Conservation (phyloP, 2,797 vertebrate species). For the Eremophila alpestris region DNA sequence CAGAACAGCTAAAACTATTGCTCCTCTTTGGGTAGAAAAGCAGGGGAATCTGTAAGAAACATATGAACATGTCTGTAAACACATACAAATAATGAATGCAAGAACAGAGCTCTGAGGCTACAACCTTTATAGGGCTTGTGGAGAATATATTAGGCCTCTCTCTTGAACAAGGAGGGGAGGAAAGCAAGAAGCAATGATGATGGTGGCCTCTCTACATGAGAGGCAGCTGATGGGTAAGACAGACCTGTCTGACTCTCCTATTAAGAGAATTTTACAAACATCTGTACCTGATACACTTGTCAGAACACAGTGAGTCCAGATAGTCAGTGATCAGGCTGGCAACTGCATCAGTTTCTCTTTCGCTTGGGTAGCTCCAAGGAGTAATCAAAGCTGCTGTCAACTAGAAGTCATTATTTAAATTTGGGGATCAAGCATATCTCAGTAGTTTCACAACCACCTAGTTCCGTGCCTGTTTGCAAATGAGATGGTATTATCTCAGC, state of each 20-base stretch:
- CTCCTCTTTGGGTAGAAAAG: not conserved
- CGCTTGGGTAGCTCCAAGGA: not conserved
- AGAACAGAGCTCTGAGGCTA: not conserved
- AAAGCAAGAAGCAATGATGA: not conserved
- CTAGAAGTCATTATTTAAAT: not conserved
- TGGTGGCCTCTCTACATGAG: not conserved
- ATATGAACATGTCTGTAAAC: not conserved
- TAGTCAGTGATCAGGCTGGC: not conserved
- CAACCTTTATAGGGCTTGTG: not conserved
- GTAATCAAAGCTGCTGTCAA: slow-evolving; percentile 33
- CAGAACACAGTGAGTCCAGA: not conserved
- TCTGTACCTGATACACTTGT: not conserved
- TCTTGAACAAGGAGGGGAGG: not conserved
- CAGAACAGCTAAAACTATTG: not conserved
- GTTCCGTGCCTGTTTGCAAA: not conserved
- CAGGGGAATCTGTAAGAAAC: not conserved
- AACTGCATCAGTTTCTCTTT: not conserved
- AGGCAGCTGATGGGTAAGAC: not conserved
- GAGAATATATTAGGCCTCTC: not conserved
- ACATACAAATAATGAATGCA: not conserved
- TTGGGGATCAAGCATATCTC: not conserved
- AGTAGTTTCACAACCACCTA: not conserved
- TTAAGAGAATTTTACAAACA: not conserved
- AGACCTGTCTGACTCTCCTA: not conserved
- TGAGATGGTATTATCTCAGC: slow-evolving; percentile 1